A percentile compares a stretch with the other conserved stretches of the same genome.
Evolutionary conservation across 2,797 vertebrate species (phyloP).

Genomic region (Artibeus lituratus): DNA sequence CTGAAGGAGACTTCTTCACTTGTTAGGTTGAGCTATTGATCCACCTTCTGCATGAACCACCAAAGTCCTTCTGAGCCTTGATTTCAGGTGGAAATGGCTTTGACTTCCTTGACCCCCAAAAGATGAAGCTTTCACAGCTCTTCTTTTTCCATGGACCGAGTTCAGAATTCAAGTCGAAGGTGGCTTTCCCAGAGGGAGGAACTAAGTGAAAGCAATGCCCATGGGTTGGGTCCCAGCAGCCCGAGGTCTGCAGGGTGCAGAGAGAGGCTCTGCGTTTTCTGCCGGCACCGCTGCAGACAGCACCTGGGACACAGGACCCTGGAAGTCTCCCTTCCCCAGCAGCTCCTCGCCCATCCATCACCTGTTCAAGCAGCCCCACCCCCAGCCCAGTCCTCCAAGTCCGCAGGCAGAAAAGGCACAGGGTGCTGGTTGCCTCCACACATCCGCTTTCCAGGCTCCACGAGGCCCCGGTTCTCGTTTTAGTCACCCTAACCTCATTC

Average conservation of each 20-base stretch:
- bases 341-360: not conserved
- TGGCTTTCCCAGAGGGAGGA: not conserved
- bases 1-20: not conserved
- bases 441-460: not conserved
- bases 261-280: fast-evolving
- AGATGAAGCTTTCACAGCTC: not conserved
- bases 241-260: too few species aligned
- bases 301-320: not conserved
- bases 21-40: not conserved
- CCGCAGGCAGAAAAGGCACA: not conserved
- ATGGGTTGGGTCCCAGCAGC: too few species aligned
- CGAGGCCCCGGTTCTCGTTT: not conserved
- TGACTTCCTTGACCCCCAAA: not conserved
- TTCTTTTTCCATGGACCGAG: not conserved
- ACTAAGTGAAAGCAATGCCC: not conserved
- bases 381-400: too few species aligned
- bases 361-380: not conserved
- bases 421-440: not conserved
- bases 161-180: not conserved
- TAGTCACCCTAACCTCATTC: not conserved
- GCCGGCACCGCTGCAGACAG: not conserved
- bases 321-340: not conserved
- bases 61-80: not conserved
- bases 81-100: not conserved
- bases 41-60: not conserved